Conservation (phyloP, 2,797 vertebrate species). For the Enteromius anoplus region DNA sequence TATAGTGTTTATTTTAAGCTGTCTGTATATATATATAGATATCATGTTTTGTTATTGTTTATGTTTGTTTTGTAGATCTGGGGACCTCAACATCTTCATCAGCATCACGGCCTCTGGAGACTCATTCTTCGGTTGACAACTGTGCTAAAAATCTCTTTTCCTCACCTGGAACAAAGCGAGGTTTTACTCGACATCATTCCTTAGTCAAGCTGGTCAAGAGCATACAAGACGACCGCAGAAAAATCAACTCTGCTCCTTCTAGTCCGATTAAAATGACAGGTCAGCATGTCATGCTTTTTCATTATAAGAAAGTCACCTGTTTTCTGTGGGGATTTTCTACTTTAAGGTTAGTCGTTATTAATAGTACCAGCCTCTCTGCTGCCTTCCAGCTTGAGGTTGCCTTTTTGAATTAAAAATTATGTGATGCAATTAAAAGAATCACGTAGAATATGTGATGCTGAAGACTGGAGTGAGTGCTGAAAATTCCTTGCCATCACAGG, state of each 20-base stretch:
- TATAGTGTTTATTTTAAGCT: neutral
- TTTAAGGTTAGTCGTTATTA: neutral
- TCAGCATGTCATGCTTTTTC: constrained; percentile 53
- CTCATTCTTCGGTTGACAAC: constrained; percentile 78
- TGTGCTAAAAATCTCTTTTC: constrained; percentile 95
- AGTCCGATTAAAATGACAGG: constrained; percentile 84
- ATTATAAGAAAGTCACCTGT: neutral
- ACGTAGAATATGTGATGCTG: neutral
- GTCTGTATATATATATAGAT: neutral
- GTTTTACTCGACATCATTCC: constrained; percentile 91
- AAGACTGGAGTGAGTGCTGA: neutral
- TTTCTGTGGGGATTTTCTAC: neutral
- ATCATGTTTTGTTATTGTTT: neutral
- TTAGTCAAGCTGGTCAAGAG: constrained; percentile 91
- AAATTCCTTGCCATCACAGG: neutral
- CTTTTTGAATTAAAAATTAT: too few species aligned
- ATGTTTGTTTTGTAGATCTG: constrained; percentile 60
- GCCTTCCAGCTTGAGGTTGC: constrained; percentile 1
- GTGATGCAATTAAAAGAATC: neutral
- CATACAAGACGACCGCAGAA: constrained; percentile 89
- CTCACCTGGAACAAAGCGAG: constrained; percentile 77
- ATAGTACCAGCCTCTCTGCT: neutral
- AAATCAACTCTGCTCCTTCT: constrained; percentile 91
- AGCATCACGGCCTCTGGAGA: constrained; percentile 65
- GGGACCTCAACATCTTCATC: constrained; percentile 59